A percentile compares a stretch with the other conserved stretches of the same genome.
These are phyloP conservation scores for Otis tarda DNA, from an alignment of 2,113 vertebrate species.

Conservation along the genomic window DNA sequence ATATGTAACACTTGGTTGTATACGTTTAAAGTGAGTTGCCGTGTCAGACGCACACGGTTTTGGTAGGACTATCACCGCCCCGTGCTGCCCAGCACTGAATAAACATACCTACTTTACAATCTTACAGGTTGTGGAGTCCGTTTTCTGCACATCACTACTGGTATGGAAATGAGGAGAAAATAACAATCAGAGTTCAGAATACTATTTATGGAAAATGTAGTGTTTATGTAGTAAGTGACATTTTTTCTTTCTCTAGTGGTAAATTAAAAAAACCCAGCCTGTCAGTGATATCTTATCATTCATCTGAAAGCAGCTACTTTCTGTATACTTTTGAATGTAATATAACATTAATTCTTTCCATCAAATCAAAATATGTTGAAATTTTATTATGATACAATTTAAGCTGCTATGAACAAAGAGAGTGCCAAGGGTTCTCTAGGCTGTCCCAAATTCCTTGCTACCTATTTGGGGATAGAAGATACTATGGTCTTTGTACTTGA, in stretches of 20 bases:
- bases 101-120: too few species aligned
- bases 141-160: background rate
- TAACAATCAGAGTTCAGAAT: background rate
- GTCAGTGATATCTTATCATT: background rate
- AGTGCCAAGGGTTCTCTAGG: background rate
- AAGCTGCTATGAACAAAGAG: background rate
- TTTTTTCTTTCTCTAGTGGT: background rate
- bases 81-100: too few species aligned
- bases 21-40: too few species aligned
- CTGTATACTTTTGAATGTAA: background rate
- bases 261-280: background rate
- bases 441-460: background rate
- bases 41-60: too few species aligned
- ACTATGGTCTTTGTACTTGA: background rate
- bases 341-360: background rate
- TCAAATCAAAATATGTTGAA: background rate
- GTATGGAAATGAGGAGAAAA: background rate
- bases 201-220: background rate
- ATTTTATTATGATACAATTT: background rate
- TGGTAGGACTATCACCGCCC: too few species aligned
- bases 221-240: background rate
- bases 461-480: background rate
- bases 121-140: too few species aligned
- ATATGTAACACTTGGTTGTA: too few species aligned
- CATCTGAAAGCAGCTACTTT: background rate